phyloP scores from a whole-genome alignment of 2,797 vertebrate genomes.

The Dryobates pubescens region DNA sequence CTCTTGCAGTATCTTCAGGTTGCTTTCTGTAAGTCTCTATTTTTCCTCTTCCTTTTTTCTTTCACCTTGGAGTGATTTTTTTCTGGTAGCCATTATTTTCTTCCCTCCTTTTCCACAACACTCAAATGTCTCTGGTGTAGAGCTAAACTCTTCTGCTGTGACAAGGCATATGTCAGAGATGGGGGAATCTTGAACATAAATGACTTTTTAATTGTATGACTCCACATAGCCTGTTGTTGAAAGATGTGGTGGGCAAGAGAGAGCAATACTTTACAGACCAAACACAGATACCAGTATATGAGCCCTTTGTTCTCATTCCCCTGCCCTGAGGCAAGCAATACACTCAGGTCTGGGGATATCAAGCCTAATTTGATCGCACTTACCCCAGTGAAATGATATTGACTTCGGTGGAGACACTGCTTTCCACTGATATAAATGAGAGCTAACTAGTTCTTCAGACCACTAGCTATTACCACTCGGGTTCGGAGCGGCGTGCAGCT shows the following conservation, averaged over 20 bases:
- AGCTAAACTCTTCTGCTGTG: not conserved
- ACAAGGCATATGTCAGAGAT: not conserved
- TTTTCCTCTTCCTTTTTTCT: not conserved
- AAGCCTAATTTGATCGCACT: conserved; percentile 63
- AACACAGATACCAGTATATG: conserved; percentile 27
- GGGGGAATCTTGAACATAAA: conserved; percentile 3
- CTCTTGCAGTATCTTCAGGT: not conserved
- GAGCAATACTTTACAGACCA: conserved; percentile 39
- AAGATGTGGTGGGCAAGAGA: not conserved
- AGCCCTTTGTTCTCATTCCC: conserved; percentile 54
- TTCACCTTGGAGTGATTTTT: not conserved
- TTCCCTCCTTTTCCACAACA: not conserved
- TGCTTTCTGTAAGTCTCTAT: not conserved
- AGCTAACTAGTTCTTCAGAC: conserved; percentile 48
- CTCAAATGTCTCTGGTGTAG: not conserved
- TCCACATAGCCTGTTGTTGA: not conserved
- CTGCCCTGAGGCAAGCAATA: conserved; percentile 55
- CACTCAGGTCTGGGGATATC: conserved; percentile 51
- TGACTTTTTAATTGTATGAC: conserved; percentile 49
- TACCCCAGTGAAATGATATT: conserved; percentile 53
- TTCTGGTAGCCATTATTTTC: not conserved
- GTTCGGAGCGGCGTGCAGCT: not conserved
- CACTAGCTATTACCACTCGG: not conserved
- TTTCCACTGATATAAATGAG: conserved; percentile 51
- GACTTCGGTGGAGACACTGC: conserved; percentile 49